Evolutionary conservation across 2,113 vertebrate species (phyloP), one percentile per base, ranked within the genome.

Genomic region (Prunella fulvescens): DNA sequence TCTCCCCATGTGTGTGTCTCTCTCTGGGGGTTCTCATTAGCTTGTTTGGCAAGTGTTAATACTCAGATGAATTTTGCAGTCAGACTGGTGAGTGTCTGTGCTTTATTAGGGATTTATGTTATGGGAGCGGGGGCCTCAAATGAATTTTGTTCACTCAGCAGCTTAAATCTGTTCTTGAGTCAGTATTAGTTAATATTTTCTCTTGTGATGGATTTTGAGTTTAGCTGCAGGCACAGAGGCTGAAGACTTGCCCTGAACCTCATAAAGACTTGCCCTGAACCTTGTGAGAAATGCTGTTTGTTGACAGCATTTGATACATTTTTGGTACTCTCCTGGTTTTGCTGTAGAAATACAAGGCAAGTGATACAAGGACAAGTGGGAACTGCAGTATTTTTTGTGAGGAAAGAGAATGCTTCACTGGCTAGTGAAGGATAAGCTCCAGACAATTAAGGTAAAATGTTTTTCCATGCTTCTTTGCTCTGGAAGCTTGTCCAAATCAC

Each of bases 211-310:
- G 19, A 64, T 94, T 90, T 51, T 66, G n/a, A 62, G 58, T 29
- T 24, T 19, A 39, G 66, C n/a, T 92, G 91, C 56, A 78, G 58
- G n/a, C 67, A 25, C 66, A 86, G 82, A 69, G 62, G 54, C 62
- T 76, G 57, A 73, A 78, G 54, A 15, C 17, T 66, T 91, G 47
- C 26, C 42, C 65, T 58, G 72, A 81, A 66, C 51, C 56, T 42
- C 0, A 0, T 12, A 26, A 18, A 50, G 23, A 15, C 33, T n/a
- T n/a, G 44, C 64, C 25, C 3, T 14, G 35, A 33, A 23, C 25
- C 3, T 37, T 45, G 40, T 76, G 67, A 42, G 47, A 22, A 51
- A 12, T 47, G 11, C 54, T 73, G 29, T 33, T 70, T 66, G 16
- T 24, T 81, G 23, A 33, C 53, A 71, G 29, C 14, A n/a, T 62